These are phyloP conservation scores for Hylaea fasciaria DNA, from an alignment of 2,888 invertebrate species.

Conservation along the genomic window DNA sequence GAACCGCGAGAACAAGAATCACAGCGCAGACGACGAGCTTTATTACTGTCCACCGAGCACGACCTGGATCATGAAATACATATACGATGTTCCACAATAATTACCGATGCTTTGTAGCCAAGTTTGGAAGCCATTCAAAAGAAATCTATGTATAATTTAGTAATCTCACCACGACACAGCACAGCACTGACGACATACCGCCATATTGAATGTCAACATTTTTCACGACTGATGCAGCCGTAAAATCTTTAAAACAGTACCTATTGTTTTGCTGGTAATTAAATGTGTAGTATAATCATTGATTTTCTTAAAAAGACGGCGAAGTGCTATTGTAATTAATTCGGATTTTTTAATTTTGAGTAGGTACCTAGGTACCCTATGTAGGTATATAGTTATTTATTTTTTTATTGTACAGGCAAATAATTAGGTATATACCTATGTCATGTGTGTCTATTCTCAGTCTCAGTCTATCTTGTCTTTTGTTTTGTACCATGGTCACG, in stretches of 20 bases:
- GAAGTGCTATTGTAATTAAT: conserved; percentile 45
- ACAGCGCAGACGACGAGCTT: conserved; percentile 56
- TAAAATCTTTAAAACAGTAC: conserved; percentile 44
- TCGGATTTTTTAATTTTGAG: conserved; percentile 76
- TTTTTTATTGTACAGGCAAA: conserved; percentile 74
- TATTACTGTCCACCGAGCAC: conserved; percentile 46
- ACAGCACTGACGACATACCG: conserved; percentile 98
- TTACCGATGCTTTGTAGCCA: conserved; percentile 49
- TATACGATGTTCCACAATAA: conserved; percentile 50
- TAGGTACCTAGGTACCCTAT: conserved; percentile 45
- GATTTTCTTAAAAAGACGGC: conserved; percentile 45
- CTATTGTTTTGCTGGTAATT: conserved; percentile 47
- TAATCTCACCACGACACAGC: conserved; percentile 97
- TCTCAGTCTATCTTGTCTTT: too few species aligned
- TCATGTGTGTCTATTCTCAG: conserved; percentile 51
- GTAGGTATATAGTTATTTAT: conserved; percentile 54
- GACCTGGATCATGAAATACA: conserved; percentile 49
- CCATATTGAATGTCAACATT: conserved; percentile 95
- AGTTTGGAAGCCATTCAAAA: conserved; percentile 59
- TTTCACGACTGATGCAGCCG: conserved; percentile 71
- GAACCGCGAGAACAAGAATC: conserved; percentile 62
- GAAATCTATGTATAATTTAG: conserved; percentile 65
- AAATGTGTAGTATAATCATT: conserved; percentile 44
- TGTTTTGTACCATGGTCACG: too few species aligned
- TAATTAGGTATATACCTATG: too few species aligned